Evolutionary conservation across 2,888 invertebrate species (phyloP), one percentile per base, ranked within the genome.

Genomic region (Laothoe populi): DNA sequence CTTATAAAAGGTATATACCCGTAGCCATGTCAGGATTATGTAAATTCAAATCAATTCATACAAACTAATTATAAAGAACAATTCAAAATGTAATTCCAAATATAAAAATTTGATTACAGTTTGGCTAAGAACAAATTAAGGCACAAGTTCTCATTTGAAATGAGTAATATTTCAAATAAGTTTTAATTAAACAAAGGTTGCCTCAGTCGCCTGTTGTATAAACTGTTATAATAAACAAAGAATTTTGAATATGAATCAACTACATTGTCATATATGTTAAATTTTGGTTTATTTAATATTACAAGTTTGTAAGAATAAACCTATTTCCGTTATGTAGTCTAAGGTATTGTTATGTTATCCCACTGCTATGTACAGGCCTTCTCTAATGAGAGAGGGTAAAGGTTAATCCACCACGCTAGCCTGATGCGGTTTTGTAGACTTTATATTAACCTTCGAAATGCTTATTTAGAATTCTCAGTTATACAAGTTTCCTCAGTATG

Each of bases 101-200:
- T 53, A 53, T 53, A 35, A 53, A 53, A 53, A 53, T 19, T 19
- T 35, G 11, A 53, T 53, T 53, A 53, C 35, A 31, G 31, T 53
- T 53, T 53, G 31, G 53, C 19, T 53, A 53, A 53, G 53, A 53
- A 53, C 53, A 53, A 53, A 53, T 31, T 53, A 35, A 53, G 53
- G 53, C 53, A 53, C 53, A 53, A 53, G 53, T 53, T 53, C 53
- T 53, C 53, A 53, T 53, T 53, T 19, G 11, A 19, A 53, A 53
- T 53, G 35, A 53, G 35, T 53, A 53, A 53, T 53, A 53, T 35
- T 53, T 35, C 35, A 35, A 53, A 35, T 53, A 53, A 53, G 35
- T 53, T 53, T 53, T 35, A 53, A 53, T 53, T 53, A 53, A 53
- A 53, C 53, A 53, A 35, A 53, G 53, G 35, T 53, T 53, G 53